Evolutionary conservation across 2,113 vertebrate genomes (phyloP), one percentile per base, ranked within the genome.

Genomic region (Phaetusa simplex): DNA sequence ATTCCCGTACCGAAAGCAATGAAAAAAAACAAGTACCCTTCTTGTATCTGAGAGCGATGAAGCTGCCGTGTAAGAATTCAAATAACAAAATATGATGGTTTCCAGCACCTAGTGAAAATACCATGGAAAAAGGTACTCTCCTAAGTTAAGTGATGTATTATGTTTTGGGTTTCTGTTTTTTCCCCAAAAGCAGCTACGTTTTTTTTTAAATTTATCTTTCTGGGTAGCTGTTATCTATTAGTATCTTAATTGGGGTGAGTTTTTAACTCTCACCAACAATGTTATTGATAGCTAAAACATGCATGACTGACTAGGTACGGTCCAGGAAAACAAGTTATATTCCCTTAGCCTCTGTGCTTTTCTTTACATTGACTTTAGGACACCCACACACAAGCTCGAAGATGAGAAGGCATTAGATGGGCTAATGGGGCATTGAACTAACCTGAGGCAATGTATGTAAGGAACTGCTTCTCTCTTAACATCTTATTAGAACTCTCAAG

Each of bases 391-490:
- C 47, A 95, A 45, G 90, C 92, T 92, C 86, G 78, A 92, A 96
- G 96, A 89, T 95, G 93, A 90, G 94, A 97, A 97, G 74, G 94
- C 96, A 96, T 98, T 98, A 98, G 84, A 94, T 45, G 61, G 95
- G 94, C 97, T 98, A 98, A 98, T 98, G 97, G 97, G 96, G 95
- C 94, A 91, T 95, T 72, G 88, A 96, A 90, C 93, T 98, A 98
- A 98, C 96, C 73, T 42, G 82, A 96, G 95, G 90, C 97, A 92
- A 55, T 91, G 74, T 94, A 80, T 34, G 42, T 66, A 65, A 84
- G 95, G 76, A 97, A 96, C 65, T 36, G 82, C 62, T 90, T 81
- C 94, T 90, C 95, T 97, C 89, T 95, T 97, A 96, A 82, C 61
- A 90, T 95, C 97, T 96, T 97, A 96, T 93, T 97, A 97, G 96